Percentiles rank a stretch among this genome's conserved stretches.
Conservation (phyloP, 2,888 invertebrate genomes). For the Coelinius sp. region DNA sequence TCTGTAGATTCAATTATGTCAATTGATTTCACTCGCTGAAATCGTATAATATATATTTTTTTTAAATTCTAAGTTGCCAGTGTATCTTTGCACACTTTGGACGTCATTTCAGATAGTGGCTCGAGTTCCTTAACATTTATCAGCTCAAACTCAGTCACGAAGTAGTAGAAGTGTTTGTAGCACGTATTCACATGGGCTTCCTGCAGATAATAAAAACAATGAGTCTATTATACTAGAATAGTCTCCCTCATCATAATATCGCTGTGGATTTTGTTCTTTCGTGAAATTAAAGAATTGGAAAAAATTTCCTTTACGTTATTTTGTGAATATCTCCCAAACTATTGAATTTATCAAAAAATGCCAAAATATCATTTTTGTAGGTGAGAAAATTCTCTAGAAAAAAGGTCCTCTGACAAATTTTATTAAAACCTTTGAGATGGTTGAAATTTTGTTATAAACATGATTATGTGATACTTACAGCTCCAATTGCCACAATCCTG, state of each 20-base stretch:
- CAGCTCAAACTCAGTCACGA: constrained; percentile 88
- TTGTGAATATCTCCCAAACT: background rate
- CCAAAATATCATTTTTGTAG: background rate
- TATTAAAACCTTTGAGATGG: too few relatives aligned
- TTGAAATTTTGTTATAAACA: too few relatives aligned
- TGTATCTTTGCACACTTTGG: constrained; percentile 78
- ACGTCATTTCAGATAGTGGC: constrained; percentile 84
- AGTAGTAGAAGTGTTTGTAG: constrained; percentile 95
- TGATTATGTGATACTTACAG: constrained; percentile 77
- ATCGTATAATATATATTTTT: background rate
- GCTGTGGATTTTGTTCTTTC: background rate
- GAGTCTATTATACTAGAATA: background rate
- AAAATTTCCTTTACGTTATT: background rate
- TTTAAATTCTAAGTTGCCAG: constrained; percentile 33
- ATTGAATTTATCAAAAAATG: background rate
- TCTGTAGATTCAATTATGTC: background rate
- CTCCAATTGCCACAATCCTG: constrained; percentile 86
- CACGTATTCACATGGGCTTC: constrained; percentile 95
- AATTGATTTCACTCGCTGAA: background rate
- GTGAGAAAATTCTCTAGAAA: background rate
- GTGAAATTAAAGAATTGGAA: background rate
- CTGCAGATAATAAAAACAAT: constrained; percentile 69
- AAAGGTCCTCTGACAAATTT: too few relatives aligned
- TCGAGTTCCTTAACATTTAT: constrained; percentile 88
- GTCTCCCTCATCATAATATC: background rate